phyloP scores from a whole-genome alignment of 2,888 invertebrate species.

The Harpalus rubripes region DNA sequence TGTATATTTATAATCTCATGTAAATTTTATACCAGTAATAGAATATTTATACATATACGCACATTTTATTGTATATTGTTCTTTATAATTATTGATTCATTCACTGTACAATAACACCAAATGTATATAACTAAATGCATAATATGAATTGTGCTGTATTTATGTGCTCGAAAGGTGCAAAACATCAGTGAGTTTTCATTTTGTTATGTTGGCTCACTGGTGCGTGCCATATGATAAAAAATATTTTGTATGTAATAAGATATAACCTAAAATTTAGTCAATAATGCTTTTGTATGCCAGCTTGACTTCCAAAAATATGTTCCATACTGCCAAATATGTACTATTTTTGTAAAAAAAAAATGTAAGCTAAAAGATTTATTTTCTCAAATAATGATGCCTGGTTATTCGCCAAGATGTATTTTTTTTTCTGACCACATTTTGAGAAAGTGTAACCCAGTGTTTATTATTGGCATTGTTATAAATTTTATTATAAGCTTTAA shows the following conservation, averaged over 20 bases:
- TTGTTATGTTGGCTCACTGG: conserved; percentile 39
- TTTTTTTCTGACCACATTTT: background rate
- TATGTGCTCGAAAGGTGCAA: conserved; percentile 56
- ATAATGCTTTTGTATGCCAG: conserved; percentile 60
- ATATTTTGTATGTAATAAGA: conserved; percentile 39
- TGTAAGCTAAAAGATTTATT: conserved; percentile 57
- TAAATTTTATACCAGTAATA: conserved; percentile 53
- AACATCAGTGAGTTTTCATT: conserved; percentile 53
- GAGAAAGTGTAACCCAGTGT: conserved; percentile 4
- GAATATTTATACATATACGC: conserved; percentile 57
- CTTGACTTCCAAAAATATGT: conserved; percentile 64
- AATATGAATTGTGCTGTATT: conserved; percentile 62
- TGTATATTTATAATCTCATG: conserved; percentile 50
- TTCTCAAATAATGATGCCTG: conserved; percentile 49
- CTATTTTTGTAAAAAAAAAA: conserved; percentile 65
- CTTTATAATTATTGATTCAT: conserved; percentile 36
- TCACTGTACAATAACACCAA: conserved; percentile 67
- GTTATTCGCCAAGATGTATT: conserved; percentile 51
- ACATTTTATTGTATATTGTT: conserved; percentile 62
- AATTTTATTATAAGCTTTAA: conserved; percentile 11
- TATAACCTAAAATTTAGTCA: conserved; percentile 55
- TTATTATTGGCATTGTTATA: conserved; percentile 29
- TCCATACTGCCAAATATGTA: conserved; percentile 65
- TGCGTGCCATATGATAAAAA: conserved; percentile 62
- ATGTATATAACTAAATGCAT: conserved; percentile 63